Evolutionary conservation across 2,888 invertebrate genomes (phyloP), one percentile per base, ranked within the genome.

Genomic region (Gandaritis pyraliata): DNA sequence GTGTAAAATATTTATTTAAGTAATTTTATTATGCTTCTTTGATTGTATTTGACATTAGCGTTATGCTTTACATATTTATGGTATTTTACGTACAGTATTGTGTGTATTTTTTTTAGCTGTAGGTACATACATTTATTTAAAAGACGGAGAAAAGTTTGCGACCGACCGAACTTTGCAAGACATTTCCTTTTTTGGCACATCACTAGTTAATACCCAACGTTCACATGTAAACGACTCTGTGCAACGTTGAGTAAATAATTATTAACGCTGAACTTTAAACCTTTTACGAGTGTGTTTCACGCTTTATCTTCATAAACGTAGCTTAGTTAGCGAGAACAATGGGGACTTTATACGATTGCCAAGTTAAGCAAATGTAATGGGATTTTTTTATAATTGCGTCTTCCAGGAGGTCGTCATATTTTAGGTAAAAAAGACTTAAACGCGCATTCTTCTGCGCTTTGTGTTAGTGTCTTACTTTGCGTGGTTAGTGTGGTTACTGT

Each of bases 171-270:
- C 33, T 33, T 33, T 33, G 5, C 23, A 23, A 33, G 33, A 33
- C 10, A 8, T 33, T 33, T 8, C 5, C 8, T 33, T 33, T 5
- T 1, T 8, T 47, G 33, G 56, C 30, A 46, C 59, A 59, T 49
- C 64, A 59, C 59, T 59, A 58, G 53, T 29, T 55, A 51, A 54
- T 49, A 58, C 64, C 65, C 61, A 53, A 66, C 67, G 65, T 67
- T 71, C 67, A 66, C 67, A 67, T 71, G 69, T 71, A 72, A 74
- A 72, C 72, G 75, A 72, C 68, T 72, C 70, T 72, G 70, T 69
- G 72, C 76, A 71, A 70, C 71, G 72, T 71, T 64, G 70, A 72
- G 74, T 75, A 73, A 77, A 77, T 75, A 76, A 75, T 73, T 73
- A 74, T 75, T 69, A 69, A 65, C 66, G 64, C 61, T 69, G 65